Conservation (phyloP, 2,797 vertebrate genomes). For the Synanceia verrucosa region DNA sequence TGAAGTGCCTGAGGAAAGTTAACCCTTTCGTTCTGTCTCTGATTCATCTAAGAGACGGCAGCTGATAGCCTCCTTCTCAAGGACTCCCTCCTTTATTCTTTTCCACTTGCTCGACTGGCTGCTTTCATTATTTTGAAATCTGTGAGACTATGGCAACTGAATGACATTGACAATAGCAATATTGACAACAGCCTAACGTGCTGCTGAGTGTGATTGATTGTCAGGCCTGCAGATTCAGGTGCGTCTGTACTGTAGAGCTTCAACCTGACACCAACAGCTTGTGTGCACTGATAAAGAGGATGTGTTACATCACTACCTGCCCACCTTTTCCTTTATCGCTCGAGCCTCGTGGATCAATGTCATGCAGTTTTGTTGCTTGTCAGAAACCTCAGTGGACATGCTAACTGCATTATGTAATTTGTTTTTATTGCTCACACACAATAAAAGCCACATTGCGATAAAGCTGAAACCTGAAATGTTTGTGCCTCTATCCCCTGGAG, state of each 20-base stretch:
- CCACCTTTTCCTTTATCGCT: slow-evolving; percentile 32
- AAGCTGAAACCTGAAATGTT: slow-evolving; percentile 36
- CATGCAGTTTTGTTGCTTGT: slow-evolving; percentile 23
- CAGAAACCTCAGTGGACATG: slow-evolving; percentile 35
- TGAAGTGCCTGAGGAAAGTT: background rate
- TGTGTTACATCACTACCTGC: slow-evolving; percentile 50
- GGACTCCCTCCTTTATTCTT: background rate
- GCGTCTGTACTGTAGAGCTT: background rate
- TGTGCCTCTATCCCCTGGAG: slow-evolving; percentile 9
- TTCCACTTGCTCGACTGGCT: background rate
- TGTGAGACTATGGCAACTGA: slow-evolving; percentile 1
- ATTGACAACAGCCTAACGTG: background rate
- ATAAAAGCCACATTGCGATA: slow-evolving; percentile 17
- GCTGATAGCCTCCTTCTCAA: background rate
- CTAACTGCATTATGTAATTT: slow-evolving; percentile 42
- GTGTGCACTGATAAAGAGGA: slow-evolving; percentile 31
- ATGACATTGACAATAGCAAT: background rate
- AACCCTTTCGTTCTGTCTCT: background rate
- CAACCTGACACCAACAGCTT: slow-evolving; percentile 33
- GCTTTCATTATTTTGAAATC: background rate
- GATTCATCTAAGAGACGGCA: background rate
- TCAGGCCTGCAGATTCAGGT: slow-evolving; percentile 3
- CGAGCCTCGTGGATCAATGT: slow-evolving; percentile 43
- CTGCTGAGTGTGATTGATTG: slow-evolving; percentile 10
- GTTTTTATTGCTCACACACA: slow-evolving; percentile 42